These are phyloP conservation scores for Trichosurus vulpecula DNA, from an alignment of 2,797 vertebrate genomes.

Conservation along the genomic window DNA sequence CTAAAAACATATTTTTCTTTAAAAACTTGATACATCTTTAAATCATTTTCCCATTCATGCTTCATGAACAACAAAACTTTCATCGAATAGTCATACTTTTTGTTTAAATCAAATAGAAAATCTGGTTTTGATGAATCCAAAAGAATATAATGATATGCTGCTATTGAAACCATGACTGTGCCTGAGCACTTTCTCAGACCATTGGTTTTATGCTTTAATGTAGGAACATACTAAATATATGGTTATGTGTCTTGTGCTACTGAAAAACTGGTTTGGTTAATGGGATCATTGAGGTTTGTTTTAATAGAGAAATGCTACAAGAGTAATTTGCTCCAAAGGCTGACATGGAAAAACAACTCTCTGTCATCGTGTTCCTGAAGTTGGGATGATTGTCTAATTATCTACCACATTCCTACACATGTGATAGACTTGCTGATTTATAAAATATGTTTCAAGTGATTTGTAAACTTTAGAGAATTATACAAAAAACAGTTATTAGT, in stretches of 20 bases:
- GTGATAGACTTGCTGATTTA: neutral
- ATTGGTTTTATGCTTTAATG: slow-evolving; percentile 6
- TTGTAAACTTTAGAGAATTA: neutral
- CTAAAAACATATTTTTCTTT: slow-evolving; percentile 54
- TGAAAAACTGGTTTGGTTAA: slow-evolving; percentile 1
- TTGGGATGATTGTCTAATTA: neutral
- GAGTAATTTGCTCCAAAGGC: neutral
- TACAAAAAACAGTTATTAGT: neutral
- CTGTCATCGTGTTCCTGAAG: neutral
- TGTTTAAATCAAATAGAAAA: neutral
- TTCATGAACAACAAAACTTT: neutral
- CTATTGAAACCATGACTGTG: neutral
- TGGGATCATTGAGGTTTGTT: neutral
- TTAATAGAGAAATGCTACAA: neutral
- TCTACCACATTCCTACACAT: neutral
- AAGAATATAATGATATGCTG: neutral
- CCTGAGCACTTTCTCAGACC: neutral
- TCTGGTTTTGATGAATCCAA: neutral
- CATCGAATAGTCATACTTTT: neutral
- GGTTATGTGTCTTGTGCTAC: slow-evolving; percentile 15
- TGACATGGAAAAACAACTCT: neutral
- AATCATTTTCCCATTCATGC: slow-evolving; percentile 2
- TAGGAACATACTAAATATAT: neutral
- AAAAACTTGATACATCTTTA: slow-evolving; percentile 26
- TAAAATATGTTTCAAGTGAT: neutral